Percentiles rank a stretch among this genome's conserved stretches.
These are phyloP conservation scores for Engraulis encrasicolus DNA, from an alignment of 2,113 vertebrate genomes.

Conservation along the genomic window DNA sequence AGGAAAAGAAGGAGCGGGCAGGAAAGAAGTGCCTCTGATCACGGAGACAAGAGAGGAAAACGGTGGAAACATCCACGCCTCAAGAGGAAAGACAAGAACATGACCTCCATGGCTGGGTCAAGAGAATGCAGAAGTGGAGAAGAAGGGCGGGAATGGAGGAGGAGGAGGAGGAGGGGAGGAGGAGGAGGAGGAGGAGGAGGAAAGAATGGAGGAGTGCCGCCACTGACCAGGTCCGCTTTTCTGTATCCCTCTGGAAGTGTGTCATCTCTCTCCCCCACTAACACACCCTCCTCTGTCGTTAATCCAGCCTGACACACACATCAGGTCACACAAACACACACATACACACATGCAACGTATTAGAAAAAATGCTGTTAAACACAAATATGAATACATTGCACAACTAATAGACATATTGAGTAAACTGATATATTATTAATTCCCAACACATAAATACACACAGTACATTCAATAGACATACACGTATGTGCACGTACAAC, in stretches of 20 bases:
- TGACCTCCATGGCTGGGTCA: slow-evolving; percentile 8
- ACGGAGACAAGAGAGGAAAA: no score
- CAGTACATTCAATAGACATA: not conserved
- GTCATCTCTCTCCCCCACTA: slow-evolving; percentile 67
- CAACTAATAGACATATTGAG: not conserved
- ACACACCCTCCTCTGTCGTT: slow-evolving; percentile 33
- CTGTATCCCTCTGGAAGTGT: slow-evolving; percentile 74
- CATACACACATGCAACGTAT: not conserved
- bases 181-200: no score
- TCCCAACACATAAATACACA: not conserved
- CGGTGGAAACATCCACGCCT: not conserved
- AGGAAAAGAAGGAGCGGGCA: not conserved
- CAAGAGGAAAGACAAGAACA: not conserved
- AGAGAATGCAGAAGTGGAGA: not conserved
- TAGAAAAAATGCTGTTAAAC: not conserved
- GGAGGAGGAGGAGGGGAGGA: not conserved
- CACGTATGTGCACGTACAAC: not conserved
- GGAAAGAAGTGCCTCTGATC: not conserved
- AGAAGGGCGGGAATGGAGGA: slow-evolving; percentile 11
- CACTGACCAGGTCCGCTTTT: slow-evolving; percentile 71
- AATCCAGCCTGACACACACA: slow-evolving; percentile 58
- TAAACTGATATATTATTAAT: not conserved
- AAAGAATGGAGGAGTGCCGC: not conserved
- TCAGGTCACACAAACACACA: slow-evolving; percentile 53
- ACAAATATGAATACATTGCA: not conserved